Percentiles rank a stretch among this genome's conserved stretches.
These are phyloP conservation scores for Condylura cristata DNA, from an alignment of 2,113 vertebrate genomes.

Conservation along the genomic window DNA sequence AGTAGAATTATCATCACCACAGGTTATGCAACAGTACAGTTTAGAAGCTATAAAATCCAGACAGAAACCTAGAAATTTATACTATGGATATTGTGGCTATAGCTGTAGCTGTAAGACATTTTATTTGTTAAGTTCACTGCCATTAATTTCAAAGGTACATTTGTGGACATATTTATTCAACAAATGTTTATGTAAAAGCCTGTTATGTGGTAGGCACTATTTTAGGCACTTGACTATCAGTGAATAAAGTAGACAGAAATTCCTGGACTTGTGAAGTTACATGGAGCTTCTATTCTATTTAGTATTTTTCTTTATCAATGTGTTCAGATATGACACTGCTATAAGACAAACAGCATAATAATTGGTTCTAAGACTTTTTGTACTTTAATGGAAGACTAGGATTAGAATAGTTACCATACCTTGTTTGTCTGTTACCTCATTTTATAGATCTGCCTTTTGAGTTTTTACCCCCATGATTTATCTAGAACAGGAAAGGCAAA, in stretches of 20 bases:
- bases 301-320: background rate
- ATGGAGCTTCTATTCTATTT: background rate
- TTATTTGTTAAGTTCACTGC: background rate
- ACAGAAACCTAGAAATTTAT: background rate
- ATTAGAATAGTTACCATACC: background rate
- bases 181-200: background rate
- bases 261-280: background rate
- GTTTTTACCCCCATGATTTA: background rate
- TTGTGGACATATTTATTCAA: conserved; percentile 17
- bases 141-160: background rate
- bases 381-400: background rate
- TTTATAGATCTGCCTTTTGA: background rate
- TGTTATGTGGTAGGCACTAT: background rate
- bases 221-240: background rate
- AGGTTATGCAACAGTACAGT: conserved; percentile 4
- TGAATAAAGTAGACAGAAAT: conserved; percentile 25
- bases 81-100: background rate
- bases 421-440: background rate
- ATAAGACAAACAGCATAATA: background rate
- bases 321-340: background rate
- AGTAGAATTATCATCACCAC: background rate
- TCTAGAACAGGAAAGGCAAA: background rate
- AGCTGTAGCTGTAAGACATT: background rate
- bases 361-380: conserved; percentile 1
- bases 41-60: conserved; percentile 34